Conservation (phyloP, 2,797 vertebrate species). For the Chaenodraco wilsoni region DNA sequence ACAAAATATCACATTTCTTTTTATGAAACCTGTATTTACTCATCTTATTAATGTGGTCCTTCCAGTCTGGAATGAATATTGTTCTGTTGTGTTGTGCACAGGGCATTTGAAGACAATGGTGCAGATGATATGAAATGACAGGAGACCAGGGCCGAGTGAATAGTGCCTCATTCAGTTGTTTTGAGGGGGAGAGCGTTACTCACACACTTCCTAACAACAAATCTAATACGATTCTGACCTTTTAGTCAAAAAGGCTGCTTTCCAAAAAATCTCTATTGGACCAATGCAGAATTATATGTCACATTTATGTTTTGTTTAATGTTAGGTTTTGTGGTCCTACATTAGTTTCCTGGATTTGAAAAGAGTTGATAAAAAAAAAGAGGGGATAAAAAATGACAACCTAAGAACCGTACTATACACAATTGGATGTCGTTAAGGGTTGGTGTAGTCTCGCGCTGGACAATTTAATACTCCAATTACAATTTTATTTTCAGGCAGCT, state of each 20-base stretch:
- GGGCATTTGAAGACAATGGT: constrained; percentile 30
- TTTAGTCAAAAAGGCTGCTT: constrained; percentile 32
- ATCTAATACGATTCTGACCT: constrained; percentile 32
- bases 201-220: not conserved
- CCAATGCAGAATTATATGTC: constrained; percentile 25
- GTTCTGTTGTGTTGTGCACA: constrained; percentile 12
- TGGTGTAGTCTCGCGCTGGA: not conserved
- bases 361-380: constrained; percentile 11
- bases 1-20: not conserved
- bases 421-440: constrained; percentile 13
- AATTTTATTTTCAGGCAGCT: constrained; percentile 15
- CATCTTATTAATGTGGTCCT: constrained; percentile 19
- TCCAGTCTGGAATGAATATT: constrained; percentile 14
- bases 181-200: constrained; percentile 18
- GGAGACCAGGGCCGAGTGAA: constrained; percentile 11
- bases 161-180: constrained; percentile 11
- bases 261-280: constrained; percentile 23
- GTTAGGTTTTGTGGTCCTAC: constrained; percentile 8
- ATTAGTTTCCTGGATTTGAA: constrained; percentile 16
- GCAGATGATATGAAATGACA: constrained; percentile 37
- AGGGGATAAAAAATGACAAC: constrained; percentile 6
- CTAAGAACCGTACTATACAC: constrained; percentile 16
- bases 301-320: constrained; percentile 10
- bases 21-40: constrained; percentile 20
- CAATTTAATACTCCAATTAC: constrained; percentile 31